Conservation (phyloP, 2,888 invertebrate species). For the Stenodera caucasica region DNA sequence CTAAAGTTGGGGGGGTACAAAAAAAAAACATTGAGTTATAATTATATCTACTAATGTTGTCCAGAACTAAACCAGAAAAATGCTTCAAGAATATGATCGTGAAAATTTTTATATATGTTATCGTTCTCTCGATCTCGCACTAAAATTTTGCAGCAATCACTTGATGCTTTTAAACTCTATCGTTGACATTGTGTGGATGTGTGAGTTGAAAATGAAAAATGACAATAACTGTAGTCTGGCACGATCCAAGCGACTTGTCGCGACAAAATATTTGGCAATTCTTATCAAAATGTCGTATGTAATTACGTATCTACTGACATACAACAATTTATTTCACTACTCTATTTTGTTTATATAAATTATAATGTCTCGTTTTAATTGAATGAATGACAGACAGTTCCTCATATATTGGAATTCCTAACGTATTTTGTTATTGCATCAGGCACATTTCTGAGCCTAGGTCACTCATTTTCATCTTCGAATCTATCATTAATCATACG, state of each 20-base stretch:
- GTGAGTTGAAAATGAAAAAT: constrained; percentile 13
- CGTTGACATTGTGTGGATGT: not conserved
- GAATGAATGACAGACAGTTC: constrained; percentile 11
- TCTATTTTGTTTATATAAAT: constrained; percentile 6
- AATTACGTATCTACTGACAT: constrained; percentile 25
- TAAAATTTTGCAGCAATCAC: not conserved
- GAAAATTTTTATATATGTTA: too few species aligned
- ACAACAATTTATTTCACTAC: constrained; percentile 22
- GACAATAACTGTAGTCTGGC: constrained; percentile 9
- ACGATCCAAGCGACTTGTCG: constrained; percentile 3
- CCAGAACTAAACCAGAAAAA: not conserved
- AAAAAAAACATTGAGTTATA: not conserved
- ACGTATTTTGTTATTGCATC: constrained; percentile 20
- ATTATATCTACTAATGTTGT: not conserved
- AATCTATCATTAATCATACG: not conserved
- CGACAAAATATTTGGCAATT: constrained; percentile 26
- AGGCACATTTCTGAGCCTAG: too few species aligned
- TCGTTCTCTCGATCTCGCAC: too few species aligned
- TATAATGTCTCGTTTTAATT: not conserved
- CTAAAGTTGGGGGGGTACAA: too few species aligned
- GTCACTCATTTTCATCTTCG: not conserved
- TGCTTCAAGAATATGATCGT: not conserved
- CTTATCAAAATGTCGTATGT: constrained; percentile 26
- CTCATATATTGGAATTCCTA: constrained; percentile 13
- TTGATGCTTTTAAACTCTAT: not conserved